Base-by-base conservation (phyloP, 2,113 vertebrate species). In the Leucopsar rothschildi region DNA sequence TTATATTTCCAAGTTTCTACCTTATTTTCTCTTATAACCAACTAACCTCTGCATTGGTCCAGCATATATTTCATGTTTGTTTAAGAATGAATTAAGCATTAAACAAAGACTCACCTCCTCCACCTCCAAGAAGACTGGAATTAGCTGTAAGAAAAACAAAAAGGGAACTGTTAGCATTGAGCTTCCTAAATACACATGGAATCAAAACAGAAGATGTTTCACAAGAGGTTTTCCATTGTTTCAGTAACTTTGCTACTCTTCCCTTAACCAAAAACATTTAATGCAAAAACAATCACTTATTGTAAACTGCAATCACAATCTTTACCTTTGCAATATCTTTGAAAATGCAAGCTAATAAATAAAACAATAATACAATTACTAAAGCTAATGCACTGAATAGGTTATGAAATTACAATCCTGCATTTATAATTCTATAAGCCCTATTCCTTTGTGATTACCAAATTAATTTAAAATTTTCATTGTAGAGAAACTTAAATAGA, bases 81-180 rank as follows among this genome's bases (percentile, higher is more conserved):
- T 90, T 63, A 91, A 92, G 42, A 92, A 72, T 17, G 45, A 92
- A 88, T 31, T 85, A 49, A 49, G 73, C 80, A 37, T 79, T 88
- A 77, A 88, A 69, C 20, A 72, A 76, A 84, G 55, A 98, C 99
- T 99, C 97, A 99, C 99, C 99, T 97, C 99, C 99, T 23, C 99
- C 99, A 89, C 99, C 99, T 96, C 99, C 99, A 93, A 99, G 99
- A 96, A 99, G 99, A 98, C 98, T 99, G 96, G 99, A 98, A 98
- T 99, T 99, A 96, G 99, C 99, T 99, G 97, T 83, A 88, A 96
- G 95, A 88, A 76, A 97, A 94, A 97, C 19, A 96, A 85, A 73
- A 97, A 90, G 63, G 95, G 22, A 97, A 93, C 31, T 21, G 6
- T 97, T 86, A 87, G 97, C 27, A 95, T 33, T 94, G 86, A 83